Base-by-base conservation (phyloP, 2,113 vertebrate genomes). In the Panthera leo region DNA sequence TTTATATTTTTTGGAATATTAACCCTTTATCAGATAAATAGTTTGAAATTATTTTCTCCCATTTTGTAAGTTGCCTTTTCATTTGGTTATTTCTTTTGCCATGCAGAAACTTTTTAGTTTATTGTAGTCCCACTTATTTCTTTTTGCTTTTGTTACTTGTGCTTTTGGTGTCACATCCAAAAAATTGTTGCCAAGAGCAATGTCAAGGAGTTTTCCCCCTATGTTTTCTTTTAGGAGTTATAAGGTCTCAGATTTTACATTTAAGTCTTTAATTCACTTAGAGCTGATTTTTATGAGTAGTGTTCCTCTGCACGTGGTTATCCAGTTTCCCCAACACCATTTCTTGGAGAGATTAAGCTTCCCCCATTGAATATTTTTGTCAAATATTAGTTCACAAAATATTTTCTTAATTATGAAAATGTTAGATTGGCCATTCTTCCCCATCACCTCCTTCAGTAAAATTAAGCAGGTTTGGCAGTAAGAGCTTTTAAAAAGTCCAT, bases 371-470 rank as follows among this genome's bases (percentile, higher is more conserved):
- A 13, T 39, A 53, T 53, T 85, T 34, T 93, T 93, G 42, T 63
- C 68, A 92, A 85, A 27, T 85, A 61, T 36, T 29, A 85, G 39
- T 85, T 93, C 55, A 93, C n/a, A 45, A 58, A 67, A 36, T 94
- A 90, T 65, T 80, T 92, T 85, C 34, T 85, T 82, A 94, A 86
- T 82, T 75, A 67, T 55, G 42, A 86, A 83, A 88, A 88, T 29
- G 18, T 88, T 55, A 75, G 23, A 34, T 88, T 76, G 55, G 63
- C 45, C 42, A 67, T 82, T 82, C 83, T 76, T 83, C 48, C 34
- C 87, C 75, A 93, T 89, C 29, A 70, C 1, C 9, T 18, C 31
- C 25, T 39, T 63, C 25, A 89, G 61, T 53, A 51, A 97, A 85
- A 89, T 90, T 67, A 55, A 79, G 39, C 36, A 78, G 19, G 15